phyloP scores from a whole-genome alignment of 92 coral and sea anemone species.

The Zoanthus sociatus region DNA sequence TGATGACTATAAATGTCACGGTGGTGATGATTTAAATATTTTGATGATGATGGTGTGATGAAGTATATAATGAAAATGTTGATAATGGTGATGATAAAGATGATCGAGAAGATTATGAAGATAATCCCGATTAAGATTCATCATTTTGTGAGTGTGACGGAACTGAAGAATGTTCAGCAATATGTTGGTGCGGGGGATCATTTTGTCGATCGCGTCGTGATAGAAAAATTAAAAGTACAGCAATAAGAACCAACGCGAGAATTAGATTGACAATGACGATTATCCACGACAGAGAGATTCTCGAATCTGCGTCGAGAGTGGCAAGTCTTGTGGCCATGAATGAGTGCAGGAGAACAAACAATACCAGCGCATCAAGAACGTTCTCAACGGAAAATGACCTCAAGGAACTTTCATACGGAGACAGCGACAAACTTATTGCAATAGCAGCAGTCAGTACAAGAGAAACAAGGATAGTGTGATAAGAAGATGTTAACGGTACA shows the following conservation, averaged over 20 bases:
- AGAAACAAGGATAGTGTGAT: conserved; percentile 63
- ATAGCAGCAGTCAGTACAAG: conserved; percentile 52
- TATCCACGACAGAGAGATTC: conserved; percentile 42
- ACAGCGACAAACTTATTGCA: conserved; percentile 24
- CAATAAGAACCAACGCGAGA: conserved; percentile 27
- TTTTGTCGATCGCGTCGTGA: background rate
- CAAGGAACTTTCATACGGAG: conserved; percentile 45
- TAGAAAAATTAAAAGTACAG: conserved; percentile 21
- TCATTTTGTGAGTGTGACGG: too few species aligned
- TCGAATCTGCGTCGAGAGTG: conserved; percentile 35
- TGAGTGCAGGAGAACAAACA: conserved; percentile 64
- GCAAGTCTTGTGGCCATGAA: conserved; percentile 64
- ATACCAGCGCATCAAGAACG: conserved; percentile 48
- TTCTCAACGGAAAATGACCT: conserved; percentile 46
- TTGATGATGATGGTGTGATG: too few species aligned
- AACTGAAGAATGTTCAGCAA: too few species aligned
- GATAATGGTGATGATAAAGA: too few species aligned
- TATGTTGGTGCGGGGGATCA: too few species aligned
- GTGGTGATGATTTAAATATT: too few species aligned
- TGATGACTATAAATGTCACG: too few species aligned
- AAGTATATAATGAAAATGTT: too few species aligned
- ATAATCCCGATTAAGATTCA: too few species aligned
- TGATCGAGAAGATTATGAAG: too few species aligned
- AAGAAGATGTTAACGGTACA: conserved; percentile 54
- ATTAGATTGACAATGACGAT: conserved; percentile 50